phyloP scores from a whole-genome alignment of 2,113 vertebrate species.

The Speoplatyrhinus poulsoni region DNA sequence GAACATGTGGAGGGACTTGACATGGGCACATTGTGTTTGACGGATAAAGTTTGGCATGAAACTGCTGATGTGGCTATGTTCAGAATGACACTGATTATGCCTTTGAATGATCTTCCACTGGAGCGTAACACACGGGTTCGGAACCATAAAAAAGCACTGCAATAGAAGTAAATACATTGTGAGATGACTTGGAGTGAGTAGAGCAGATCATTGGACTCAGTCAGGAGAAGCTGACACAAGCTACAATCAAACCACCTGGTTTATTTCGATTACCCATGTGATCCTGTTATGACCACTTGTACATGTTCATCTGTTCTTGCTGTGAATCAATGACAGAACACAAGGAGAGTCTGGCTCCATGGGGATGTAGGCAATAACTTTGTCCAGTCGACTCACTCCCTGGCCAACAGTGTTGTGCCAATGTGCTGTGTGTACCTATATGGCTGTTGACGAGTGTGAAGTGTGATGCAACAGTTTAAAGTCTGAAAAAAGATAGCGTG shows the following conservation, averaged over 20 bases:
- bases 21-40: too few relatives aligned
- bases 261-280: neutral
- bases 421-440: neutral
- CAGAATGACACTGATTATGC: too few relatives aligned
- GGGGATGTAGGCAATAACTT: too few relatives aligned
- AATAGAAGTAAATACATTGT: neutral
- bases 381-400: too few relatives aligned
- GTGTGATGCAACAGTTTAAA: conserved; percentile 16
- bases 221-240: neutral
- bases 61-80: too few relatives aligned
- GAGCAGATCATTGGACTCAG: neutral
- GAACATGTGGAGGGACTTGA: too few relatives aligned
- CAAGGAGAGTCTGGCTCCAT: too few relatives aligned
- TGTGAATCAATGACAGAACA: neutral
- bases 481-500: conserved; percentile 9
- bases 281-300: neutral
- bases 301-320: neutral
- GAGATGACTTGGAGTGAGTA: neutral
- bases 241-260: neutral
- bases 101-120: too few relatives aligned
- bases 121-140: too few relatives aligned
- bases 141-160: neutral
- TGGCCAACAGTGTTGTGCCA: too few relatives aligned
- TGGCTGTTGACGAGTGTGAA: neutral
- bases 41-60: too few relatives aligned